Conservation (phyloP, 1,140 invertebrate genomes). For the Scaptomyza hsui region DNA sequence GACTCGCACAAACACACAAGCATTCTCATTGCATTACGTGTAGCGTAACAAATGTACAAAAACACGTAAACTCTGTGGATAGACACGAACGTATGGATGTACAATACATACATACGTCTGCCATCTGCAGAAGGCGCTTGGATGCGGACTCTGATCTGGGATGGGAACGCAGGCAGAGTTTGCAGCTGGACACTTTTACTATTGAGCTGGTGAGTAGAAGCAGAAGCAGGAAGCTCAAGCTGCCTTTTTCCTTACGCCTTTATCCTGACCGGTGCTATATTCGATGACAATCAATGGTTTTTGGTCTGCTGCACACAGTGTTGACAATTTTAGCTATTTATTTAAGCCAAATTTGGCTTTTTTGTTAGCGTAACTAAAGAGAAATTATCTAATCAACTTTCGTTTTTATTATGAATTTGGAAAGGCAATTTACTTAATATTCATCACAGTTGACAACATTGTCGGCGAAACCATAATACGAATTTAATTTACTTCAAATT, state of each 20-base stretch:
- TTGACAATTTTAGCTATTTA: background rate
- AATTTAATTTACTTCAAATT: too few species aligned
- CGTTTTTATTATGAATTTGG: too few species aligned
- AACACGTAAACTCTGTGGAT: slow-evolving; percentile 69
- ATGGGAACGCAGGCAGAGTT: slow-evolving; percentile 6
- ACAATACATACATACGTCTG: slow-evolving; percentile 16
- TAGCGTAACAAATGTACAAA: slow-evolving; percentile 82
- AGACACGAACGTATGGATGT: slow-evolving; percentile 14
- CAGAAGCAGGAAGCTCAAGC: slow-evolving; percentile 26
- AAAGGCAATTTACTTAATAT: too few species aligned
- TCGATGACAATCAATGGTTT: slow-evolving; percentile 84
- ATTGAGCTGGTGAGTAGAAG: slow-evolving; percentile 51
- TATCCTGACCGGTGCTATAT: slow-evolving; percentile 40
- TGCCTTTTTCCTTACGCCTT: slow-evolving; percentile 49
- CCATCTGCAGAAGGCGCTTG: slow-evolving; percentile 49
- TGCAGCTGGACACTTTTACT: slow-evolving; percentile 66
- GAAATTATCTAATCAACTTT: too few species aligned
- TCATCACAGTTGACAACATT: too few species aligned
- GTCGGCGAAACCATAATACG: too few species aligned
- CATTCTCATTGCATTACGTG: slow-evolving; percentile 72
- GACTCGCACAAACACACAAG: slow-evolving; percentile 21
- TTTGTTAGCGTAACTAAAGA: background rate
- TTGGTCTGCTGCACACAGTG: slow-evolving; percentile 77
- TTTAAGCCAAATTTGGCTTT: background rate
- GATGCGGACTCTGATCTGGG: background rate